These are phyloP conservation scores for Malachius bipustulatus DNA, from an alignment of 2,888 invertebrate genomes.

Conservation along the genomic window DNA sequence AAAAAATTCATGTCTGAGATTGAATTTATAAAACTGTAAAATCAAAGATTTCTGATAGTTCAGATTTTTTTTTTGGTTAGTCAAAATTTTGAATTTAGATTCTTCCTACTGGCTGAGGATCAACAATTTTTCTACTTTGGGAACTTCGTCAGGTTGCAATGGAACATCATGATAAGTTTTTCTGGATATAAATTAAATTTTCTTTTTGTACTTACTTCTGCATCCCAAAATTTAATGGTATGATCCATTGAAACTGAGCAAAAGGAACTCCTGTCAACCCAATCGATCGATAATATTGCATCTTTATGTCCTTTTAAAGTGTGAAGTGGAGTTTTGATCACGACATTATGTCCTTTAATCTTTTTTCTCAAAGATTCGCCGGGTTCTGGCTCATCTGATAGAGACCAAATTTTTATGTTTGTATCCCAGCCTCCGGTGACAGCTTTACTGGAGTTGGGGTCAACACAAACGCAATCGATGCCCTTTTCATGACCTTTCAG, in stretches of 20 bases:
- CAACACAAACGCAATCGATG: conserved; percentile 76
- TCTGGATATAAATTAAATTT: too few species aligned
- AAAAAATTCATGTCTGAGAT: too few species aligned
- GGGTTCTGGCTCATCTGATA: conserved; percentile 34
- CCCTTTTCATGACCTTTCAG: conserved; percentile 88
- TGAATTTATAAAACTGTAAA: too few species aligned
- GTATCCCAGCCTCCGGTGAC: conserved; percentile 91
- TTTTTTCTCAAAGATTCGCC: conserved; percentile 32
- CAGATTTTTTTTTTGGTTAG: too few species aligned
- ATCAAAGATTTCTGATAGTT: too few species aligned
- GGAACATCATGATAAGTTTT: too few species aligned
- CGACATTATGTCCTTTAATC: conserved; percentile 21
- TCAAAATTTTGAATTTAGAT: too few species aligned
- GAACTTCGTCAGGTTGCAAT: too few species aligned
- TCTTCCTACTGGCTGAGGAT: too few species aligned
- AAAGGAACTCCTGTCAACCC: conserved; percentile 69
- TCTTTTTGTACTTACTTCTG: conserved; percentile 52
- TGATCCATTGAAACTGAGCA: conserved; percentile 93
- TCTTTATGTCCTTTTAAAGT: conserved; percentile 91
- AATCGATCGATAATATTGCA: conserved; percentile 71
- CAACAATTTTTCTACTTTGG: too few species aligned
- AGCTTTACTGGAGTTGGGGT: conserved; percentile 48
- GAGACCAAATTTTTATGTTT: conserved; percentile 83
- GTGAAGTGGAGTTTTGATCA: conserved; percentile 59
- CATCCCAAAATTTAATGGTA: conserved; percentile 88